Conservation (phyloP, 2,113 vertebrate species). For the Misgurnus mizolepis region DNA sequence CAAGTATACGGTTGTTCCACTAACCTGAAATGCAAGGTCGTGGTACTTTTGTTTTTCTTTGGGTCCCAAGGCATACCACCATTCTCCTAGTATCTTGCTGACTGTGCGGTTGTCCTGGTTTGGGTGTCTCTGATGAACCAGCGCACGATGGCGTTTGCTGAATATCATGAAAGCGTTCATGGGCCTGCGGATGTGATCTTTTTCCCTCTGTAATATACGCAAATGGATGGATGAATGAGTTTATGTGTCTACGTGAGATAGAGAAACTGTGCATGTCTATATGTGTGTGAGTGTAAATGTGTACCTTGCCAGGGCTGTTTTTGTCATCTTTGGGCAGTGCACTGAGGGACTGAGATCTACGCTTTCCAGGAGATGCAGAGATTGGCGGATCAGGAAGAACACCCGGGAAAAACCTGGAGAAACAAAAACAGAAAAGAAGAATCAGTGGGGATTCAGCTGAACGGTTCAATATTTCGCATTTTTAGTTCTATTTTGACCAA, state of each 20-base stretch:
- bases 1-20: not conserved
- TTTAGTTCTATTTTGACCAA: no score
- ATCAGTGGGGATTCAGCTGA: not conserved
- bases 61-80: constrained; percentile 92
- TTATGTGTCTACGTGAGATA: no score
- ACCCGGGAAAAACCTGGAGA: constrained; percentile 83
- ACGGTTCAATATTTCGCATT: not conserved
- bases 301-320: constrained; percentile 64
- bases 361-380: constrained; percentile 82
- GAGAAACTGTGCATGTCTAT: constrained; percentile 20
- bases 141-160: constrained; percentile 89
- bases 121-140: constrained; percentile 91
- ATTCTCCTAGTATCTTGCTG: constrained; percentile 94
- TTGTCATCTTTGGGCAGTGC: constrained; percentile 93
- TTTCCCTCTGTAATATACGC: constrained; percentile 78
- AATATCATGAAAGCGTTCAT: constrained; percentile 98
- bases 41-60: constrained; percentile 95
- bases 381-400: constrained; percentile 82
- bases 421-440: not conserved
- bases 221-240: constrained; percentile 11
- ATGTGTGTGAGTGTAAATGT: not conserved
- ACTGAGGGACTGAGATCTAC: constrained; percentile 90
- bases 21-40: constrained; percentile 92
- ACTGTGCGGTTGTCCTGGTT: constrained; percentile 95
- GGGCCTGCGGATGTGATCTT: constrained; percentile 90